Conservation (phyloP, 2,797 vertebrate species). For the Manis crassicaudata region DNA sequence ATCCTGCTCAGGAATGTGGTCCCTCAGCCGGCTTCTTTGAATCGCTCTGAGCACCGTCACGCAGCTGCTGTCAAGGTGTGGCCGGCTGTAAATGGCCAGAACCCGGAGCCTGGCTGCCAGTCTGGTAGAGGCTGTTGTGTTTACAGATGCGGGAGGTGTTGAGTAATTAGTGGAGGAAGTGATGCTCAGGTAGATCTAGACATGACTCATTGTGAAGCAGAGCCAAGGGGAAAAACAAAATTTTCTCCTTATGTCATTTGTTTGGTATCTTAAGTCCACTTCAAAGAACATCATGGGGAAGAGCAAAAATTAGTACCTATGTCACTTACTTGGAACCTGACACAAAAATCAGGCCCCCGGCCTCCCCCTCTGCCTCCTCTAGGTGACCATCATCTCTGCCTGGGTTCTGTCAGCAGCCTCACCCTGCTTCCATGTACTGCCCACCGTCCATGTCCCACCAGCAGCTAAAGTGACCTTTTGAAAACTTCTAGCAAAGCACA, state of each 20-base stretch:
- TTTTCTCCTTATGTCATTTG: slow-evolving; percentile 31
- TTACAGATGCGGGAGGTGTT: not conserved
- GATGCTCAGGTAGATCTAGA: not conserved
- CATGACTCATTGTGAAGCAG: slow-evolving; percentile 44
- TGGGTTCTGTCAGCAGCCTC: accelerated
- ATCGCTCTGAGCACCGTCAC: not conserved
- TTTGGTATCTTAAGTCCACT: slow-evolving; percentile 54
- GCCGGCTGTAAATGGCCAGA: not conserved
- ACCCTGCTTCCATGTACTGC: not conserved
- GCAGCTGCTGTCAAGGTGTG: not conserved
- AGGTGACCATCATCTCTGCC: not conserved
- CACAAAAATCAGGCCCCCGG: no score
- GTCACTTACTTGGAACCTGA: not conserved
- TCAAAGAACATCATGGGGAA: not conserved
- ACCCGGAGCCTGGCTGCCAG: not conserved
- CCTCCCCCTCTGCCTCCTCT: not conserved
- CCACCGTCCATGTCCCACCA: not conserved
- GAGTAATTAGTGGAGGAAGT: not conserved
- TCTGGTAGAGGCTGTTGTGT: not conserved
- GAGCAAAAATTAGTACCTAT: not conserved
- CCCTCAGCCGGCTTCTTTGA: not conserved
- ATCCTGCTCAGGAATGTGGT: not conserved
- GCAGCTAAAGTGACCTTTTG: not conserved
- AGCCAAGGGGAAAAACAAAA: not conserved
- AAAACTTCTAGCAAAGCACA: not conserved